Percentiles rank a stretch among this genome's conserved stretches.
phyloP scores from a whole-genome alignment of 1,140 invertebrate genomes.

The Euwallacea similis region DNA sequence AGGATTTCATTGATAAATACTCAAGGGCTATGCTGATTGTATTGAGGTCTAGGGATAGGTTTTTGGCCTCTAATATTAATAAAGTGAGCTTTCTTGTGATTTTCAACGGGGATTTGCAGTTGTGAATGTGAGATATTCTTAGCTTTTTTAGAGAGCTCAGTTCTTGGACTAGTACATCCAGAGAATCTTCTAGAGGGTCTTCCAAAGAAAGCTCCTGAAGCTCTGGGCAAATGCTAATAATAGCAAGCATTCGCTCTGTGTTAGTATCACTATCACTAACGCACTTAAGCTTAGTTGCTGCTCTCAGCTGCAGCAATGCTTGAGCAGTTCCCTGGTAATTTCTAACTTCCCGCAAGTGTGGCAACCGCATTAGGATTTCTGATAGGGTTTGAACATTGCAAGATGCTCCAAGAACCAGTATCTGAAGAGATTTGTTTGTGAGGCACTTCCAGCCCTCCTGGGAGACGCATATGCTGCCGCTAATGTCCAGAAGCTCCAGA shows the following conservation, averaged over 20 bases:
- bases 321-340: constrained; percentile 66
- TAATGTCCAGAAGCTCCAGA: constrained; percentile 64
- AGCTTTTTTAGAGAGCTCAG: constrained; percentile 59
- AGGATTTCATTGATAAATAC: constrained; percentile 45
- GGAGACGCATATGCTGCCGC: constrained; percentile 40
- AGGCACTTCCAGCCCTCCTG: not conserved
- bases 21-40: constrained; percentile 60
- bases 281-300: constrained; percentile 54
- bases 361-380: constrained; percentile 60
- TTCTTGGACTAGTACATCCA: constrained; percentile 59
- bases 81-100: constrained; percentile 58
- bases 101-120: not conserved
- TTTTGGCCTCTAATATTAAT: constrained; percentile 61
- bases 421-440: constrained; percentile 8
- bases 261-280: constrained; percentile 64
- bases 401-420: constrained; percentile 40
- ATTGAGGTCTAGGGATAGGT: constrained; percentile 52
- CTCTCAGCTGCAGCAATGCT: constrained; percentile 58
- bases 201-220: constrained; percentile 65
- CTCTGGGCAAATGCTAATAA: constrained; percentile 61
- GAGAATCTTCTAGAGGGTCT: constrained; percentile 58
- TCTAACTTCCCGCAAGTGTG: constrained; percentile 63
- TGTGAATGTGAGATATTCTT: constrained; percentile 58
- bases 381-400: constrained; percentile 63
- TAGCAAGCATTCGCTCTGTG: constrained; percentile 59